Percentiles rank a stretch among this genome's conserved stretches.
Evolutionary conservation across 1,140 invertebrate genomes (phyloP).

Genomic region (Drosophila pruinosa): DNA sequence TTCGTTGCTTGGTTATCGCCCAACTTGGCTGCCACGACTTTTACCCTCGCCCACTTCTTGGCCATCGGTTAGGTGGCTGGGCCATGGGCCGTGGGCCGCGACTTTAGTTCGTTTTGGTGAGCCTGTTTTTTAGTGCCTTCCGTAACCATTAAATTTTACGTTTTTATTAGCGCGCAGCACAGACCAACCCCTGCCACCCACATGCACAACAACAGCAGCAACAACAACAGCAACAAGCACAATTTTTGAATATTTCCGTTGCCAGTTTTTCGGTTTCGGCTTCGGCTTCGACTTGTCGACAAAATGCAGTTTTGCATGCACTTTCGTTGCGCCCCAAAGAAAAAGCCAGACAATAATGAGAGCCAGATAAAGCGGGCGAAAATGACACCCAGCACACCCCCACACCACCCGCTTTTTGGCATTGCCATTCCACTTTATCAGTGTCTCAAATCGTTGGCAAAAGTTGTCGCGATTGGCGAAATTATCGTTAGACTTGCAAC

Average conservation of each 20-base stretch:
- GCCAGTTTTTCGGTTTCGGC: constrained; percentile 64
- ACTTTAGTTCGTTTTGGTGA: constrained; percentile 67
- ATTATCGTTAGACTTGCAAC: constrained; percentile 41
- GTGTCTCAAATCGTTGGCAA: constrained; percentile 54
- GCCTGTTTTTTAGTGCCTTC: constrained; percentile 81
- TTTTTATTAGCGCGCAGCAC: constrained; percentile 74
- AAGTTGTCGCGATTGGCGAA: constrained; percentile 66
- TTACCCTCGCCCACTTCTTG: too few species aligned
- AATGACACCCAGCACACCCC: too few species aligned
- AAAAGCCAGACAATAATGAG: constrained; percentile 34
- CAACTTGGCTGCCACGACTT: constrained; percentile 29
- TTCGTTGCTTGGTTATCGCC: constrained; percentile 79
- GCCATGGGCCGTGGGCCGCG: constrained; percentile 15
- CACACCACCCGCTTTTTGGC: constrained; percentile 18
- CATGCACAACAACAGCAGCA: constrained; percentile 34
- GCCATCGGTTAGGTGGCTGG: not conserved
- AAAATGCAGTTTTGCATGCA: constrained; percentile 79
- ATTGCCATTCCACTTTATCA: constrained; percentile 46
- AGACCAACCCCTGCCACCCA: constrained; percentile 43
- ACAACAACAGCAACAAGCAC: constrained; percentile 41
- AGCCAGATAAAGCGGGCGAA: constrained; percentile 40
- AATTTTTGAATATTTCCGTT: constrained; percentile 81
- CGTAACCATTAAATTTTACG: constrained; percentile 82
- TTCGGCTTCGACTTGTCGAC: constrained; percentile 67
- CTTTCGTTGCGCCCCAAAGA: constrained; percentile 35